Evolutionary conservation across 2,113 vertebrate genomes (phyloP).

Genomic region (Atherinomorus stipes): DNA sequence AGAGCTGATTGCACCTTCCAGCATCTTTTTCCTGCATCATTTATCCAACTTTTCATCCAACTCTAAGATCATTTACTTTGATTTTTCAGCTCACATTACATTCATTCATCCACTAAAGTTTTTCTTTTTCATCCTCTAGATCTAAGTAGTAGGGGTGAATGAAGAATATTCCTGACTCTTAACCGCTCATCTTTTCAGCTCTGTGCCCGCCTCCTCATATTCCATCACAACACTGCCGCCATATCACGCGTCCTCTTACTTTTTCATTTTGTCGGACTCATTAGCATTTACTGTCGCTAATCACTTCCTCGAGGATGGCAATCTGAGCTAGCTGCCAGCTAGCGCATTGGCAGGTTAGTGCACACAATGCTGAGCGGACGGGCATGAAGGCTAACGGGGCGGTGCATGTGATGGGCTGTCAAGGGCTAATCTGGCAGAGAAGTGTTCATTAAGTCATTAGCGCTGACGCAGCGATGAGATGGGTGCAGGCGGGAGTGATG

Average conservation of each 20-base stretch:
- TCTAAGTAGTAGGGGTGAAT: conserved; percentile 33
- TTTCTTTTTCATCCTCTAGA: conserved; percentile 25
- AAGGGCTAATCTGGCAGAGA: conserved; percentile 84
- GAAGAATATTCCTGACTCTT: conserved; percentile 4
- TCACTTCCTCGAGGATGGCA: conserved; percentile 65
- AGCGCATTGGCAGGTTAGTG: conserved; percentile 56
- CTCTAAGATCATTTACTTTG: neutral
- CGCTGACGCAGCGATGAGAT: conserved; percentile 81
- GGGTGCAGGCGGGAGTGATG: conserved; percentile 74
- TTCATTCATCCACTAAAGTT: conserved; percentile 9
- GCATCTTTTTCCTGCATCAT: neutral
- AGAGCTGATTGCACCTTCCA: neutral
- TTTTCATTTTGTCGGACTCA: conserved; percentile 72
- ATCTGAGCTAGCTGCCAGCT: conserved; percentile 53
- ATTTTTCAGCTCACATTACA: neutral
- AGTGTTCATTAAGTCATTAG: conserved; percentile 90
- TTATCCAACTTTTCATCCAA: neutral
- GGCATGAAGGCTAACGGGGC: conserved; percentile 74
- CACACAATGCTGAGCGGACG: conserved; percentile 59
- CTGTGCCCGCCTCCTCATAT: conserved; percentile 17
- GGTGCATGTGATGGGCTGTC: conserved; percentile 82
- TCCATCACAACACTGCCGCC: conserved; percentile 21
- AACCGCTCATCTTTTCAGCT: conserved; percentile 47
- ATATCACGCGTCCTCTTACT: conserved; percentile 63
- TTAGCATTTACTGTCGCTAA: conserved; percentile 74